Evolutionary conservation across 2,113 vertebrate genomes (phyloP).

Genomic region (Mobula birostris): DNA sequence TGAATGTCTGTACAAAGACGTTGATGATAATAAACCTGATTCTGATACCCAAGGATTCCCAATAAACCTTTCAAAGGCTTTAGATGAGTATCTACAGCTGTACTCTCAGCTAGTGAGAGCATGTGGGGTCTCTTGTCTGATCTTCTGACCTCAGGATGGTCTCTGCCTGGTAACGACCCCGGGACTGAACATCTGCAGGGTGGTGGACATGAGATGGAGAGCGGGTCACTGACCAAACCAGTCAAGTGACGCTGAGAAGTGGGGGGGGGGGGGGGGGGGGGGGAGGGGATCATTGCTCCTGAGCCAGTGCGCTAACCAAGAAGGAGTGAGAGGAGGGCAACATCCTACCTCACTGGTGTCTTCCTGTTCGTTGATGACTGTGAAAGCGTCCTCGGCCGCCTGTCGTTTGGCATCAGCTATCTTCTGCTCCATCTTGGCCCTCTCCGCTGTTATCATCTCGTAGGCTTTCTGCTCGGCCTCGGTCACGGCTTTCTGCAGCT

Average conservation of each 20-base stretch:
- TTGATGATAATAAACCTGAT: too few species aligned
- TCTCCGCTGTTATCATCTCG: slow-evolving; percentile 89
- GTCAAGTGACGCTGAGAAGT: neutral
- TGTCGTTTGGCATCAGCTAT: slow-evolving; percentile 86
- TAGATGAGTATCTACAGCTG: neutral
- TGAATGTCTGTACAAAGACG: too few species aligned
- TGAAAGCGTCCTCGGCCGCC: slow-evolving; percentile 84
- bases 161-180: too few species aligned
- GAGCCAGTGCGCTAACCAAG: neutral
- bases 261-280: too few species aligned
- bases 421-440: slow-evolving; percentile 96
- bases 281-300: neutral
- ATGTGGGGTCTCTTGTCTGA: neutral
- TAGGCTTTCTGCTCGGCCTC: slow-evolving; percentile 97
- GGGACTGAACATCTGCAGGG: too few species aligned
- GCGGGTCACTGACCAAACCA: too few species aligned
- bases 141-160: neutral
- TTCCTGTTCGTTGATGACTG: slow-evolving; percentile 95
- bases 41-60: too few species aligned
- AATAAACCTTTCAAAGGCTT: neutral
- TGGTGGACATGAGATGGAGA: too few species aligned
- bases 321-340: too few species aligned
- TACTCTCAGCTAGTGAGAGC: neutral
- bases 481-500: slow-evolving; percentile 93
- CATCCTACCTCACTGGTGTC: slow-evolving; percentile 88